Percentiles rank a stretch among this genome's conserved stretches.
Evolutionary conservation across 2,888 invertebrate species (phyloP).

Genomic region (Chironomus tentans): DNA sequence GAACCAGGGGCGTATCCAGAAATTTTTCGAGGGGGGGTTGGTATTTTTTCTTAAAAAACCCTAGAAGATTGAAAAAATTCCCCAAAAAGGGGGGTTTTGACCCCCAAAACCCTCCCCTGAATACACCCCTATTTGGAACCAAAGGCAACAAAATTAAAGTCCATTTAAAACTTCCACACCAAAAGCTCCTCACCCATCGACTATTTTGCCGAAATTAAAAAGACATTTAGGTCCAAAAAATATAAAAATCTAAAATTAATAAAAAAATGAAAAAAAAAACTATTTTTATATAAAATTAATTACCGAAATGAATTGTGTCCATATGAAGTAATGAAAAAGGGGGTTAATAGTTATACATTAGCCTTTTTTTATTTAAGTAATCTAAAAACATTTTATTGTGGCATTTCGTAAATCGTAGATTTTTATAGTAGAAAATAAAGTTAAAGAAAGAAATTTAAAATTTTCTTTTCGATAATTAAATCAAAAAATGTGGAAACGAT

Average conservation of each 20-base stretch:
- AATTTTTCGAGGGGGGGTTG: too few relatives aligned
- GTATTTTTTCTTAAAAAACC: too few relatives aligned
- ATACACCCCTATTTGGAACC: too few relatives aligned
- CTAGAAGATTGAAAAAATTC: too few relatives aligned
- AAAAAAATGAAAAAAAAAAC: background rate
- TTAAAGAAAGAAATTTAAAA: background rate
- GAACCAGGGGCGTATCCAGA: too few relatives aligned
- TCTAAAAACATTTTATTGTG: background rate
- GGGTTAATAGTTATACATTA: background rate
- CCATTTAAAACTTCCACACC: too few relatives aligned
- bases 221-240: constrained; percentile 4
- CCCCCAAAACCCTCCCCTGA: too few relatives aligned
- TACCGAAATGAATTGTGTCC: background rate
- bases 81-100: too few relatives aligned
- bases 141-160: too few relatives aligned
- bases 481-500: background rate
- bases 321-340: background rate
- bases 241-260: background rate
- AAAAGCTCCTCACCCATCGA: background rate
- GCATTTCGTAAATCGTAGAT: constrained; percentile 3
- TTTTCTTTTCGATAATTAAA: background rate
- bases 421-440: background rate
- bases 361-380: background rate
- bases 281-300: constrained; percentile 1
- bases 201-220: background rate